These are phyloP conservation scores for Halictus ligatus DNA, from an alignment of 2,888 invertebrate species.

Conservation along the genomic window DNA sequence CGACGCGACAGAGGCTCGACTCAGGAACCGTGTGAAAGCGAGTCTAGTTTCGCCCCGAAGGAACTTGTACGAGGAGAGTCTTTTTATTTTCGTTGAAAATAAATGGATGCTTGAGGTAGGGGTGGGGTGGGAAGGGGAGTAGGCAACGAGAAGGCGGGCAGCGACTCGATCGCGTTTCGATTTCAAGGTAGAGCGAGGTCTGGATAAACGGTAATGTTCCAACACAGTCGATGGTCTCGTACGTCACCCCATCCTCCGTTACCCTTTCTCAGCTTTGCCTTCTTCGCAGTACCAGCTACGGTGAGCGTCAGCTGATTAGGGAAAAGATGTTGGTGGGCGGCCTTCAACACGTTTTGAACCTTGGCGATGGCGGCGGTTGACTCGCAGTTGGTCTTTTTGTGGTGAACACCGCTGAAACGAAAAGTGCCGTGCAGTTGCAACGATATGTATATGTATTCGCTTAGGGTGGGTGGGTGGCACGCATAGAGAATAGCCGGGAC, in stretches of 20 bases:
- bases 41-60: constrained; percentile 21
- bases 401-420: constrained; percentile 94
- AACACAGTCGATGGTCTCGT: constrained; percentile 89
- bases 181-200: constrained; percentile 76
- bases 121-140: too few species aligned
- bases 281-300: constrained; percentile 89
- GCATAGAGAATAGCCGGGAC: too few species aligned
- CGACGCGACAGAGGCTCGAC: background rate
- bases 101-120: constrained; percentile 7
- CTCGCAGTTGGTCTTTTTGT: constrained; percentile 96
- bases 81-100: background rate
- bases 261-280: constrained; percentile 92
- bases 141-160: background rate
- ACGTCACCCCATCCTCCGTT: constrained; percentile 99
- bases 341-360: constrained; percentile 91
- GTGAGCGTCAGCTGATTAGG: constrained; percentile 89
- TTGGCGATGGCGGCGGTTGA: constrained; percentile 93
- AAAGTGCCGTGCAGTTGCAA: background rate
- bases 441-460: background rate
- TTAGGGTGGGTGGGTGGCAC: background rate
- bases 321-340: constrained; percentile 89
- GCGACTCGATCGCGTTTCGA: background rate
- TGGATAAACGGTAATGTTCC: constrained; percentile 80
- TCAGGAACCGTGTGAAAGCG: background rate
- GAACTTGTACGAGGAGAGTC: constrained; percentile 38